Evolutionary conservation across 2,797 vertebrate species (phyloP).

Genomic region (Chloroceryle inda): DNA sequence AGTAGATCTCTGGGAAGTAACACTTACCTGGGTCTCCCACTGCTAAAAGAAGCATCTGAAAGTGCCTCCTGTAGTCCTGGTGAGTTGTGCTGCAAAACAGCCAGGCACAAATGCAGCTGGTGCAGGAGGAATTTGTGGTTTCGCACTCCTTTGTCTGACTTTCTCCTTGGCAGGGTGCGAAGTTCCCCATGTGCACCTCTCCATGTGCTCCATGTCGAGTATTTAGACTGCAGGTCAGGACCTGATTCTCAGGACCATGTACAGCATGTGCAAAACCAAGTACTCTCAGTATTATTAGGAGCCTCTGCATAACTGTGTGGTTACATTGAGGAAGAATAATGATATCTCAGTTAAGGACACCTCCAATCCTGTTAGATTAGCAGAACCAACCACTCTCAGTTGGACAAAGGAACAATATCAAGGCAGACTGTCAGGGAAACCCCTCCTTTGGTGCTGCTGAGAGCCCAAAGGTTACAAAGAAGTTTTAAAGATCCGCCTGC

Average conservation of each 20-base stretch:
- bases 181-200: not conserved
- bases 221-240: not conserved
- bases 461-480: not conserved
- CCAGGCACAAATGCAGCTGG: not conserved
- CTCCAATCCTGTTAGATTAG: not conserved
- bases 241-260: fast-evolving
- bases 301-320: not conserved
- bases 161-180: not conserved
- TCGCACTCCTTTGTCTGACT: not conserved
- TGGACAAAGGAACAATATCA: not conserved
- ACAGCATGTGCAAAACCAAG: not conserved
- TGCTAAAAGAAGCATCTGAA: not conserved
- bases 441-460: not conserved
- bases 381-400: not conserved
- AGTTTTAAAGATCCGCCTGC: slow-evolving; percentile 12
- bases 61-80: not conserved
- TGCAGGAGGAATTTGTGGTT: not conserved
- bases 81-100: not conserved
- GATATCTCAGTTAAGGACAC: not conserved
- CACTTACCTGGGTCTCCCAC: not conserved
- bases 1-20: not conserved
- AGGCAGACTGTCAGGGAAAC: not conserved
- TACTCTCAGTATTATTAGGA: not conserved
- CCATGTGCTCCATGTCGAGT: fast-evolving
- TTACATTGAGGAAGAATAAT: not conserved